Conservation (phyloP, 2,113 vertebrate genomes). For the Pao palembangensis region DNA sequence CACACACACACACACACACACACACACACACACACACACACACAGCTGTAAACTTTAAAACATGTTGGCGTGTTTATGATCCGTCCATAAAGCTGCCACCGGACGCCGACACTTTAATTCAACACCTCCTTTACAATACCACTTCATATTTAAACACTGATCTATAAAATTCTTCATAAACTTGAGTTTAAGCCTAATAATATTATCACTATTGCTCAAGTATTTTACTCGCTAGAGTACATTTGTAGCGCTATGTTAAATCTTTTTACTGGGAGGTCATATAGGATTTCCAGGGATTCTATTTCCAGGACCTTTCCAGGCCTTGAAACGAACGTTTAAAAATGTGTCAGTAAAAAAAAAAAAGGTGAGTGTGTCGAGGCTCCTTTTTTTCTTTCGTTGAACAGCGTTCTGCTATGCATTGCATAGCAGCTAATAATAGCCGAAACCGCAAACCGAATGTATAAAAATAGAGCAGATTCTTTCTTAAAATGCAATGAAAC, state of each 20-base stretch:
- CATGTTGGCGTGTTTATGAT: conserved; percentile 47
- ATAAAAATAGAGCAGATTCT: conserved; percentile 53
- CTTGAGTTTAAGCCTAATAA: conserved; percentile 7
- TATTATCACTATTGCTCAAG: conserved; percentile 1
- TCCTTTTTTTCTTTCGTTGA: neutral
- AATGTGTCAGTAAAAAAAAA: neutral
- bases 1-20: conserved; percentile 16
- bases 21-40: conserved; percentile 16
- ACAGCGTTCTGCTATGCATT: conserved; percentile 28
- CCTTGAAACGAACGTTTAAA: neutral
- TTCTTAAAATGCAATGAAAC: conserved; percentile 7
- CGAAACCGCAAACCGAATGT: conserved; percentile 28
- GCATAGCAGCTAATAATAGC: conserved; percentile 50
- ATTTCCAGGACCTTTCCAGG: neutral
- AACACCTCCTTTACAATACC: conserved; percentile 16
- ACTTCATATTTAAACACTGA: conserved; percentile 28
- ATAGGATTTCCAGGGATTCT: conserved; percentile 8
- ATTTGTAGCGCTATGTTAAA: neutral
- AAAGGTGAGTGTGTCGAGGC: neutral
- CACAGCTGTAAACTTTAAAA: conserved; percentile 32
- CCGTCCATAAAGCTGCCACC: conserved; percentile 51
- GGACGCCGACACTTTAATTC: conserved; percentile 38
- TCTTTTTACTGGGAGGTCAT: neutral
- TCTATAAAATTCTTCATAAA: conserved; percentile 34
- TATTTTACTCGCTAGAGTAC: neutral